Evolutionary conservation across 1,140 invertebrate species (phyloP).

Genomic region (Drosophila neocordata): DNA sequence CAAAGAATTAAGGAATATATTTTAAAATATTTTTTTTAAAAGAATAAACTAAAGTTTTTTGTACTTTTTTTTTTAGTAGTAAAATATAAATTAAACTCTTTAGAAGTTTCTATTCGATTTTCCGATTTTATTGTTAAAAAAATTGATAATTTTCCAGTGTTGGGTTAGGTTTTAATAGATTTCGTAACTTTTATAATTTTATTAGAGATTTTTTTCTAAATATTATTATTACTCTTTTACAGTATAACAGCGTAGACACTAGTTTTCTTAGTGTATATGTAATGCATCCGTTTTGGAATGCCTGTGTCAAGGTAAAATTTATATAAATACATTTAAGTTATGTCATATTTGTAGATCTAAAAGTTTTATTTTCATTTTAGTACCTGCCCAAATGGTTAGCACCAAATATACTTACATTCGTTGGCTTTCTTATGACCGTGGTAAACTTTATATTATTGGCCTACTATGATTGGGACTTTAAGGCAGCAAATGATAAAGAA

Average conservation of each 20-base stretch:
- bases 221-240: slow-evolving; percentile 49
- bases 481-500: slow-evolving; percentile 85
- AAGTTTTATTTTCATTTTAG: slow-evolving; percentile 84
- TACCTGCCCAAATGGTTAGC: slow-evolving; percentile 96
- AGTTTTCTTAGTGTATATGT: slow-evolving; percentile 96
- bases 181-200: neutral
- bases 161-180: too few species aligned
- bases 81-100: too few species aligned
- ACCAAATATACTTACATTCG: slow-evolving; percentile 97
- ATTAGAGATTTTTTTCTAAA: slow-evolving; percentile 14
- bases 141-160: too few species aligned
- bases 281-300: slow-evolving; percentile 99
- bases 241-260: slow-evolving; percentile 97
- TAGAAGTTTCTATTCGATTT: too few species aligned
- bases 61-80: too few species aligned
- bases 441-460: slow-evolving; percentile 94
- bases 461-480: slow-evolving; percentile 94
- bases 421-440: slow-evolving; percentile 96
- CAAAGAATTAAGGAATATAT: too few species aligned
- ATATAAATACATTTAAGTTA: too few species aligned
- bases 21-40: too few species aligned
- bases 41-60: too few species aligned
- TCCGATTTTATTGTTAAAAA: too few species aligned
- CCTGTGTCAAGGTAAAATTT: slow-evolving; percentile 92
- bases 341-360: slow-evolving; percentile 5